Base-by-base conservation (phyloP, 2,113 vertebrate genomes). In the Callopanchax toddi region DNA sequence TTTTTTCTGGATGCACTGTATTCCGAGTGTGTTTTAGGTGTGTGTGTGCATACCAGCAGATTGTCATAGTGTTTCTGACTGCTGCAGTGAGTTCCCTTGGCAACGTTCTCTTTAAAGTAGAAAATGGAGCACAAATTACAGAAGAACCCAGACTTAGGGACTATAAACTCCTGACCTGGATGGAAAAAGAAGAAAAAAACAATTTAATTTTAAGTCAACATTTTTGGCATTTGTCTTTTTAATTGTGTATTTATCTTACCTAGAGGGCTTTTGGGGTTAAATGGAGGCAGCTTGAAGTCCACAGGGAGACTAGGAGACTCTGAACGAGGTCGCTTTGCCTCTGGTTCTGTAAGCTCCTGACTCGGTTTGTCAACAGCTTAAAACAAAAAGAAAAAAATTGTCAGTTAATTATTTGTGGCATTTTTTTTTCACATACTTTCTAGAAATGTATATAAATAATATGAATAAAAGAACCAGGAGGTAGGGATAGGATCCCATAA, bases 101-200 rank as follows among this genome's bases (percentile, higher is more conserved):
- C 83, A 0, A 59, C 52, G 22, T 2, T 65, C 71, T 88, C 78
- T 0, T 37, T 76, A 46, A 76, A 25, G 78, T 82, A 88, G 68
- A 86, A 88, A 9, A 76, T 11, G 0, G 65, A 74, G 74, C 92
- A 93, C 1, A 93, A 79, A 9, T 88, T 85, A 63, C 92, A 93
- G 86, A 87, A 93, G 65, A 67, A 93, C 0, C 91, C 92, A 0
- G 84, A 84, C 66, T 87, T 92, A 0, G 86, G 91, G 6, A 93
- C 82, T 15, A 93, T 85, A 29, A 91, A 92, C 54, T 93, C 88
- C 58, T 77, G 60, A 54, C 92, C 92, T 93, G 76, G 1, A 45
- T 18, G 15, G 20, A 21, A 13, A 21, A 36, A 43, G 5, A n/a
- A 17, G 29, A 4, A n/a, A 6, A 49, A 37, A 1, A n/a, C 37